phyloP scores from a whole-genome alignment of 2,113 vertebrate species.

The Monopterus albus region DNA sequence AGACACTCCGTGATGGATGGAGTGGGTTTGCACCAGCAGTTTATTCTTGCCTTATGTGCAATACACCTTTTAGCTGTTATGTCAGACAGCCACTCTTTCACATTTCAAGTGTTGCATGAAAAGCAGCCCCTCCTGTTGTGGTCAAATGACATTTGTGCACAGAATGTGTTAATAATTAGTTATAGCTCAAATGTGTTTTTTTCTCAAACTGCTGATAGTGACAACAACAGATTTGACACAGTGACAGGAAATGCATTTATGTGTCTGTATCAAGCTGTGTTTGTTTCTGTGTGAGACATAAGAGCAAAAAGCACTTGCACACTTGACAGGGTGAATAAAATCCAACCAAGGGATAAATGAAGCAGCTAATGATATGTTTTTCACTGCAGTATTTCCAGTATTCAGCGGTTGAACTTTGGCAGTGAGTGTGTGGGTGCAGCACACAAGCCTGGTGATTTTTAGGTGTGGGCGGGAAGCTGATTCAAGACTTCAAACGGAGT shows the following conservation, averaged over 20 bases:
- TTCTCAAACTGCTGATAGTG: neutral
- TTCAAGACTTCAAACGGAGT: slow-evolving; percentile 69
- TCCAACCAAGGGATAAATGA: slow-evolving; percentile 11
- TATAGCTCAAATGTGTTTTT: neutral
- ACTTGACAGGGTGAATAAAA: neutral
- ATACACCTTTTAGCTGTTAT: neutral
- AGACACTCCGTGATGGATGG: slow-evolving; percentile 40
- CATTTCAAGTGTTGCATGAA: slow-evolving; percentile 2
- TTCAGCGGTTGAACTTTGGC: slow-evolving; percentile 63
- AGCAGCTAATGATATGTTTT: slow-evolving; percentile 47
- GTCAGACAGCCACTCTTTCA: neutral
- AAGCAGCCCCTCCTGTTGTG: neutral
- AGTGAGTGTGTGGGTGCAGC: slow-evolving; percentile 63
- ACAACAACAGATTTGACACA: neutral
- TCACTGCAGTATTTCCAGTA: slow-evolving; percentile 52
- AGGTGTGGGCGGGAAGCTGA: slow-evolving; percentile 64
- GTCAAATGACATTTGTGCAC: neutral
- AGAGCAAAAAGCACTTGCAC: neutral
- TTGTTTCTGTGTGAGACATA: neutral
- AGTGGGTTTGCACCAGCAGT: slow-evolving; percentile 37
- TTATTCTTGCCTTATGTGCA: slow-evolving; percentile 21
- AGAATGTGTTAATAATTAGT: neutral
- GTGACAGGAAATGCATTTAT: neutral
- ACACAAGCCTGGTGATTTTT: slow-evolving; percentile 48
- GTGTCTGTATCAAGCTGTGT: neutral